Base-by-base conservation (phyloP, 2,113 vertebrate genomes). In the Sus scrofa region DNA sequence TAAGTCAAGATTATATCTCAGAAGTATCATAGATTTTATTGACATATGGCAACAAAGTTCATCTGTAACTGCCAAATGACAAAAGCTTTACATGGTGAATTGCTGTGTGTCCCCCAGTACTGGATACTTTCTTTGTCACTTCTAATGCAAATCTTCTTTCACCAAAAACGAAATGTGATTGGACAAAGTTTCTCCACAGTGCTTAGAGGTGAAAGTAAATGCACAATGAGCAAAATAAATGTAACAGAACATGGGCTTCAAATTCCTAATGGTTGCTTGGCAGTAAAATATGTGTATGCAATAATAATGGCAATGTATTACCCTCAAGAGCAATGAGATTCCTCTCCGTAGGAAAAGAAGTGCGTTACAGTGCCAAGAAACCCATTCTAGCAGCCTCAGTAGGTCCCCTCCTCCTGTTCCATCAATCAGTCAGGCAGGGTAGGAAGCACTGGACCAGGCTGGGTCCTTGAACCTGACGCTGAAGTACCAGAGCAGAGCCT, bases 151-250 rank as follows among this genome's bases (percentile, higher is more conserved):
- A 89, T 82, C 5, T 1, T 27, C 16, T 83, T 56, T 82, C 56
- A 52, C 39, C 32, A 0, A 85, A 87, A 91, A 32, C 75, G 88
- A 97, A 98, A 97, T 86, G 67, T 67, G 83, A 98, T 96, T 98
- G 95, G 96, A 94, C 54, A 88, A 89, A 67, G 82, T 95, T 84
- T 71, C 26, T 87, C 78, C 73, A 86, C 34, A 86, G 77, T 91
- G 88, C 30, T 77, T 10, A 3, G 81, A 98, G 86, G 95, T 27
- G 34, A 98, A 70, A 97, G 86, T 85, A 96, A 98, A 96, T 0
- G 58, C 8, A 94, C 81, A 93, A 96, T 95, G 88, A 96, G 95
- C 71, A 93, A 97, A 98, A 97, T 97, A 98, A 98, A 97, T 34
- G 70, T 86, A 97, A 89, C 92, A 97, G 97, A 98, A 96, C 89